These are phyloP conservation scores for Heliornis fulica DNA, from an alignment of 2,113 vertebrate genomes.

Conservation along the genomic window DNA sequence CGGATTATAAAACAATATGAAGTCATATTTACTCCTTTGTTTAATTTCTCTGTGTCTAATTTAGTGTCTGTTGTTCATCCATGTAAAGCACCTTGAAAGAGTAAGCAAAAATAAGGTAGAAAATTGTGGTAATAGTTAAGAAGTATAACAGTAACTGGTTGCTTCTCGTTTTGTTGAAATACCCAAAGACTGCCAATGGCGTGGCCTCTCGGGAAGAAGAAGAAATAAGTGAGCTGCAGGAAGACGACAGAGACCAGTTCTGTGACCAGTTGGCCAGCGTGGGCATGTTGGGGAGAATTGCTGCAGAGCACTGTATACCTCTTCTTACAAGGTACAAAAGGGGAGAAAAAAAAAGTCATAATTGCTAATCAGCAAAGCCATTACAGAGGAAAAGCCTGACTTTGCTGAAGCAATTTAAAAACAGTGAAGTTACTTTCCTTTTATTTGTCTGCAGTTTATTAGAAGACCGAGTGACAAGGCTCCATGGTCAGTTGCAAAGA, in stretches of 20 bases:
- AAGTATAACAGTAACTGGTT: background rate
- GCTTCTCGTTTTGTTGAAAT: slow-evolving; percentile 34
- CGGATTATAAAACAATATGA: background rate
- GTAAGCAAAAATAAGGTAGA: background rate
- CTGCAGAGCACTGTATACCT: slow-evolving; percentile 95
- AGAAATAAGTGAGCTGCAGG: slow-evolving; percentile 97
- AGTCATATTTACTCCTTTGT: background rate
- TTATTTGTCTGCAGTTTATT: slow-evolving; percentile 80
- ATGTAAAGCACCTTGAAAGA: background rate
- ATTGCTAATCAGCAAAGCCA: background rate
- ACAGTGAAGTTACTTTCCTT: background rate
- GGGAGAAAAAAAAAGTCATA: background rate
- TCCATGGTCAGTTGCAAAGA: slow-evolving; percentile 93
- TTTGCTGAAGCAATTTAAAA: background rate
- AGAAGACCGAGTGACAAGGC: slow-evolving; percentile 93
- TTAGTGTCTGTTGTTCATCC: background rate
- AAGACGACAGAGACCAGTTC: slow-evolving; percentile 96
- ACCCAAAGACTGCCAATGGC: slow-evolving; percentile 90
- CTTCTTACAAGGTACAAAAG: slow-evolving; percentile 87
- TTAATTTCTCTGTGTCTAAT: background rate
- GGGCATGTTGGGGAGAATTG: slow-evolving; percentile 94
- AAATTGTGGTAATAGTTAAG: background rate
- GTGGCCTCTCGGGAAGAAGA: slow-evolving; percentile 94
- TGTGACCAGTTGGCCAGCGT: slow-evolving; percentile 96
- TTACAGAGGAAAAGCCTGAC: background rate